phyloP scores from a whole-genome alignment of 2,888 invertebrate genomes.

The Rhodophaea formosa region DNA sequence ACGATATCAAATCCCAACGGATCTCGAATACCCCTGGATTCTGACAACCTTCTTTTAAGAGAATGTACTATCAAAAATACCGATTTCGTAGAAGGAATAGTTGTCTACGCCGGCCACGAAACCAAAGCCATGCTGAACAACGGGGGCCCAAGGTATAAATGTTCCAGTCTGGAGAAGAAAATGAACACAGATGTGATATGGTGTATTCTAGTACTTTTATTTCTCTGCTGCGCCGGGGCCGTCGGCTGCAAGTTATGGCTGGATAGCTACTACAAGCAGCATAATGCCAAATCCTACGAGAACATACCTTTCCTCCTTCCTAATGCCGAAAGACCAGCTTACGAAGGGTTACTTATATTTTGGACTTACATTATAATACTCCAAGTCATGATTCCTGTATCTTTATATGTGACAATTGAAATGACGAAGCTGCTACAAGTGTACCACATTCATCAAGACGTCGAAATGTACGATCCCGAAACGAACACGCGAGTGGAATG shows the following conservation, averaged over 20 bases:
- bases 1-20: slow-evolving; percentile 91
- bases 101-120: slow-evolving; percentile 98
- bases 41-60: slow-evolving; percentile 94
- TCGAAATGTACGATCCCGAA: slow-evolving; percentile 91
- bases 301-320: slow-evolving; percentile 85
- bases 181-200: slow-evolving; percentile 98
- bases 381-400: slow-evolving; percentile 98
- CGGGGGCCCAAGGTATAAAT: slow-evolving; percentile 95
- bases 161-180: slow-evolving; percentile 93
- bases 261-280: slow-evolving; percentile 70
- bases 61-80: slow-evolving; percentile 98
- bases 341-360: slow-evolving; percentile 92
- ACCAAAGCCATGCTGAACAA: slow-evolving; percentile 99
- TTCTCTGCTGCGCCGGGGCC: slow-evolving; percentile 94
- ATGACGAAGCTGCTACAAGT: slow-evolving; percentile 97
- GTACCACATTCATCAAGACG: slow-evolving; percentile 95
- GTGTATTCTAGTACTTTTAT: slow-evolving; percentile 95
- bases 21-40: slow-evolving; percentile 88
- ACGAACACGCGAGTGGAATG: slow-evolving; percentile 90
- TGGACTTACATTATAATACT: slow-evolving; percentile 97
- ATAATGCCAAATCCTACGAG: slow-evolving; percentile 46
- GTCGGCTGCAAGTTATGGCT: slow-evolving; percentile 95
- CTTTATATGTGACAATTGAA: slow-evolving; percentile 97
- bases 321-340: slow-evolving; percentile 80
- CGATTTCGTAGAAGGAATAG: slow-evolving; percentile 97